Evolutionary conservation across 2,797 vertebrate species (phyloP).

Genomic region (Enteromius mattozi): DNA sequence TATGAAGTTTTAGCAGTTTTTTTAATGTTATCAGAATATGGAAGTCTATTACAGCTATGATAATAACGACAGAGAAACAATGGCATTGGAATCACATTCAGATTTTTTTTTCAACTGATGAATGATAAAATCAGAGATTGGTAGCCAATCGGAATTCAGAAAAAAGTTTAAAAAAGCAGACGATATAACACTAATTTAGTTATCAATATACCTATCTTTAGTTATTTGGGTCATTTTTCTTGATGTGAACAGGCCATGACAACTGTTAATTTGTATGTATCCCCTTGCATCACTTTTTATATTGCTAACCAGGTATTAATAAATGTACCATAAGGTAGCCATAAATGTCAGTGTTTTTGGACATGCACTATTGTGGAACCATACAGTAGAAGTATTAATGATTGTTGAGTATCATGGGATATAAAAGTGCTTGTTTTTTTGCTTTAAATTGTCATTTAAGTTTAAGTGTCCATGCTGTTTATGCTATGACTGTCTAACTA

Average conservation of each 20-base stretch:
- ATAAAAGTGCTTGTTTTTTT: neutral
- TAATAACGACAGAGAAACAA: neutral
- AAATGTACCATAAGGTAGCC: neutral
- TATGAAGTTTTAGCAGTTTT: neutral
- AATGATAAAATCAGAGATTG: neutral
- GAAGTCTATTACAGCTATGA: neutral
- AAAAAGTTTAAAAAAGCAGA: neutral
- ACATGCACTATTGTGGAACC: neutral
- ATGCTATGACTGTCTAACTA: neutral
- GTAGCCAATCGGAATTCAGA: neutral
- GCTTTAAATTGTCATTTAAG: neutral
- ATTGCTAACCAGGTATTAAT: neutral
- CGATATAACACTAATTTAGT: neutral
- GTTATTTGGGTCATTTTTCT: neutral
- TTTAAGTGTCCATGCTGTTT: neutral
- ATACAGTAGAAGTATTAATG: neutral
- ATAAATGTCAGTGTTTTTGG: neutral
- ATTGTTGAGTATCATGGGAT: neutral
- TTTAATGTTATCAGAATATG: neutral
- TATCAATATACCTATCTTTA: neutral
- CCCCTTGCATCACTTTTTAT: neutral
- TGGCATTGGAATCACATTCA: neutral
- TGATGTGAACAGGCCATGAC: neutral
- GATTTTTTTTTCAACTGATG: neutral
- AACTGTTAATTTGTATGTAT: neutral